Base-by-base conservation (phyloP, 2,113 vertebrate genomes). In the Megaceryle torquata region DNA sequence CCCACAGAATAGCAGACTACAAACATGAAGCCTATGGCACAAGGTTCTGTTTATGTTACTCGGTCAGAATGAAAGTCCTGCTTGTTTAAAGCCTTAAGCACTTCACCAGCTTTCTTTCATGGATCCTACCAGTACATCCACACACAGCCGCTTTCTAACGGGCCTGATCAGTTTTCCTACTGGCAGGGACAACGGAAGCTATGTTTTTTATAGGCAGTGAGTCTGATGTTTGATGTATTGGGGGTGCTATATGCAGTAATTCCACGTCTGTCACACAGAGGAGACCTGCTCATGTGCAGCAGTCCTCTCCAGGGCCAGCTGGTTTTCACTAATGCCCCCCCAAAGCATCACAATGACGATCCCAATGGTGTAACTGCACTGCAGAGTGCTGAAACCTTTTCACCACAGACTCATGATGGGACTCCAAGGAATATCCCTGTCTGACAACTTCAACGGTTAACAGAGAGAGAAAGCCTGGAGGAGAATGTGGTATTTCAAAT, bases 401-500 rank as follows among this genome's bases (percentile, higher is more conserved):
- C 11, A 28, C 51, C 33, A 21, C 16, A n/a, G 67, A 60, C 51
- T 39, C 0, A 0, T 35, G 88, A 48, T 3, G 8, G 48, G 33
- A 29, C 80, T 78, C 43, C 16, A 20, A 92, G 43, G 43, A 95
- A 33, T 35, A 82, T 56, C 48, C 43, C 50, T 68, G 94, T 65
- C 83, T 93, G 92, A 78, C 56, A 82, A 35, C 64, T 78, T 89
- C 81, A 84, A 77, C 69, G 35, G 56, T 78, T 86, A 63, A 63
- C 15, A 43, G 43, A 64, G 81, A 64, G 35, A 86, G 8, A 70
- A 86, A 93, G 81, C 91, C 94, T 78, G 65, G 33, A 78, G 94
- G 69, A 92, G 35, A 81, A 79, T 28, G 51, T 44, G 86, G 69
- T 93, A 17, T 71, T 96, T 95, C 86, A 93, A 87, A 93, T 67